Percentiles rank a stretch among this genome's conserved stretches.
phyloP scores from a whole-genome alignment of 53 echinoderm and acorn worm species.

The Astropecten irregularis region DNA sequence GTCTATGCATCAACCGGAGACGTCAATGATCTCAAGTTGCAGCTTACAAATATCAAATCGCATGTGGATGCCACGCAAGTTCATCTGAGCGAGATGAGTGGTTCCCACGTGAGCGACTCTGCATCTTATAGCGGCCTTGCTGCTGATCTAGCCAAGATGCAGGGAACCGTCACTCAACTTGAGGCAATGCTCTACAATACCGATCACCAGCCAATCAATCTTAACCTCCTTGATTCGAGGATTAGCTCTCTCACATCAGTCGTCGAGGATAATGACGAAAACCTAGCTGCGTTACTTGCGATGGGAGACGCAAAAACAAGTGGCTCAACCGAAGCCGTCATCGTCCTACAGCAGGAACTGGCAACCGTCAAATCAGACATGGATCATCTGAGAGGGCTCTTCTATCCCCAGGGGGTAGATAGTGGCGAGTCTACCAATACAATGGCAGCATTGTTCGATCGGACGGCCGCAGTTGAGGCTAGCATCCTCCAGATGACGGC shows the following conservation, averaged over 20 bases:
- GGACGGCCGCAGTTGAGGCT: constrained; percentile 9
- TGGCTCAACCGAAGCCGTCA: constrained; percentile 3
- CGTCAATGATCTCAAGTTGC: neutral
- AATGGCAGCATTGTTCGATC: constrained; percentile 2
- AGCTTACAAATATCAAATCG: neutral
- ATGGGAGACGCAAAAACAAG: neutral
- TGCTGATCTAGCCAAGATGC: constrained; percentile 44
- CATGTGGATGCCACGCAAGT: neutral
- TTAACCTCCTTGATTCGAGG: constrained; percentile 20
- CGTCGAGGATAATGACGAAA: constrained; percentile 4
- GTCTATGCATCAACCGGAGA: constrained; percentile 13
- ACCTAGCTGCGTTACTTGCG: constrained; percentile 6
- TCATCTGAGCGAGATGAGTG: constrained; percentile 35
- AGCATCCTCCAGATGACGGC: neutral
- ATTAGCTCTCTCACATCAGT: constrained; percentile 1
- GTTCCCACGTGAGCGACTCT: neutral
- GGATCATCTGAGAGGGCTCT: constrained; percentile 3
- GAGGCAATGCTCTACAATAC: constrained; percentile 16
- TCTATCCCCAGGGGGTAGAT: constrained; percentile 7
- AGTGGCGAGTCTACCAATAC: neutral
- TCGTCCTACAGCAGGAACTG: constrained; percentile 20
- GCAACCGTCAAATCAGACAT: constrained; percentile 5
- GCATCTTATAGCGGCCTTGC: constrained; percentile 4
- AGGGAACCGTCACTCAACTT: constrained; percentile 53
- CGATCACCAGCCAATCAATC: constrained; percentile 7